Evolutionary conservation across 2,797 vertebrate genomes (phyloP), one percentile per base, ranked within the genome.

Genomic region (Hypotaenidia philippensis): DNA sequence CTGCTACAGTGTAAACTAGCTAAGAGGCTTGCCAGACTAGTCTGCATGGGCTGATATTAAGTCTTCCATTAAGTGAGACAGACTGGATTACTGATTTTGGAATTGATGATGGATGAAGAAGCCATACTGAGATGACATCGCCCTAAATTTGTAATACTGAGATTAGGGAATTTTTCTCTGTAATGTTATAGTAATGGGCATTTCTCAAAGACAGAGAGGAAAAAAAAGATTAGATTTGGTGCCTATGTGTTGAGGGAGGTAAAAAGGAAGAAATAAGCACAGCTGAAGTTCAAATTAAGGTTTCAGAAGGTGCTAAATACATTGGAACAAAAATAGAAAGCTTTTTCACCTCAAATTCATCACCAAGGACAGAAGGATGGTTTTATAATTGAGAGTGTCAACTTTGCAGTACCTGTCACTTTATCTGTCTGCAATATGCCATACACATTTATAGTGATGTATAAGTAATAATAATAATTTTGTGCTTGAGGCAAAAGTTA

Each of bases 391-490:
- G 93, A 93, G 88, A 72, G 44, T 90, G 89, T 94, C 96, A 93
- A 50, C 59, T 88, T 56, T 69, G 60, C 89, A 63, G 70, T 93
- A 88, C 91, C 92, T 95, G 92, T 95, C 92, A 94, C 66, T 95
- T 95, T 91, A 92, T 96, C 94, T 96, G 94, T 88, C 89, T 90
- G 59, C 87, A 92, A 76, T 81, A 79, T 94, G 95, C 83, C 94
- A 74, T 93, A 57, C 53, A 38, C 85, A 88, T 93, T 96, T 96
- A 94, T 70, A 61, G 70, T 90, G 92, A 93, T 93, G 59, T 94
- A 74, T 95, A 96, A 95, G 85, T 91, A 96, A 91, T 94, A 97
- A 94, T 95, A 96, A 96, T 95, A 95, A 96, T 91, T 94, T 90
- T 94, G 31, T 87, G 63, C 93, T 96, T 86, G 77, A 87, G 89